Base-by-base conservation (phyloP, 1,140 invertebrate genomes). In the Ganaspis sp. region DNA sequence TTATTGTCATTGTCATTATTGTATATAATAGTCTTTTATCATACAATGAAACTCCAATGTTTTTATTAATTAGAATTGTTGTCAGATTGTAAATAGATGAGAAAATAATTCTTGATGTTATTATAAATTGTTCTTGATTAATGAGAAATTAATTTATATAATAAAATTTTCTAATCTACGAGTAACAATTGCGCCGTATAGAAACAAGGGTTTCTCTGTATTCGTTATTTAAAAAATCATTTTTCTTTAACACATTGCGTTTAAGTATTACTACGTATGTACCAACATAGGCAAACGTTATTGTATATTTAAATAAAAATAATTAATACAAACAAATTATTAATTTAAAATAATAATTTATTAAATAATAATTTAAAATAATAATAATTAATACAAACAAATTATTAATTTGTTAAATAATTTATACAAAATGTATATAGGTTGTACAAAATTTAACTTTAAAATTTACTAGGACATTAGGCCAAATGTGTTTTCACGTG, bases 271-370 rank as follows among this genome's bases (percentile, higher is more conserved):
- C 17, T 49, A 49, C 17, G 40, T 45, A 45, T 15, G 40, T 45
- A 45, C 12, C 11, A n/a, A 45, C 17, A 49, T 17, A n/a, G 45
- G 17, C 45, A n/a, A 49, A 49, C 17, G 45, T 49, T 49, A 49
- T 49, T 49, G n/a, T 49, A 49, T n/a, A 49, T 49, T 49, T 49
- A 49, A 49, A 49, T 49, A 49, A 49, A 49, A 49, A 49, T 49
- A 49, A 15, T 49, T 49, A 49, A 49, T 49, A 49, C 45, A 17
- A 49, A 45, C 12, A 4, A 42, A 42, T 42, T 42, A 11, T 42
- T 42, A 42, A n/a, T n/a, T n/a, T n/a, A n/a, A n/a, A n/a, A n/a
- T n/a, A n/a, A n/a, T n/a, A n/a, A n/a, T n/a, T n/a, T n/a, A n/a
- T n/a, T n/a, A n/a, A n/a, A n/a, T n/a, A n/a, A n/a, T n/a, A n/a